Percentiles rank a stretch among this genome's conserved stretches.
Conservation (phyloP, 2,797 vertebrate species). For the Neosalanx taihuensis region DNA sequence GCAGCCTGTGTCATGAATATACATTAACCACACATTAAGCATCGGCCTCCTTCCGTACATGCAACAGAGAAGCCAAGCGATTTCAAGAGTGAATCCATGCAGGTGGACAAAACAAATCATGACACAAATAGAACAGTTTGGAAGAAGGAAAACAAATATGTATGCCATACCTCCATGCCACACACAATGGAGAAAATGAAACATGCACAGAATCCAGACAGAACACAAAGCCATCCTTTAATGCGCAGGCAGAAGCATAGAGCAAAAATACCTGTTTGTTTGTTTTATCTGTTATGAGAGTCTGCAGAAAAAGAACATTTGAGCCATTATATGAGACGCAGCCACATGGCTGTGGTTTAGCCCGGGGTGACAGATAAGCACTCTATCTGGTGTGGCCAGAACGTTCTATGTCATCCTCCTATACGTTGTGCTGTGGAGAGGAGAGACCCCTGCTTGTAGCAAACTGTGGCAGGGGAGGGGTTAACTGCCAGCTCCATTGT, state of each 20-base stretch:
- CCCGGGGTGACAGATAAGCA: neutral
- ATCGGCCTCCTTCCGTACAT: constrained; percentile 12
- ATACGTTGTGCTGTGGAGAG: neutral
- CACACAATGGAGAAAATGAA: neutral
- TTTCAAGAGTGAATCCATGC: neutral
- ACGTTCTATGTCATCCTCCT: neutral
- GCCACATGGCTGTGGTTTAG: neutral
- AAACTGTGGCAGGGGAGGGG: constrained; percentile 3
- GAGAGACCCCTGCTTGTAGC: neutral
- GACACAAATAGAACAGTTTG: neutral
- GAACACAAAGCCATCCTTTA: neutral
- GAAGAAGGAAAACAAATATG: neutral
- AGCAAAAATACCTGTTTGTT: constrained; percentile 54
- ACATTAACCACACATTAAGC: neutral
- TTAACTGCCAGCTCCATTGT: neutral
- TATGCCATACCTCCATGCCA: constrained; percentile 4
- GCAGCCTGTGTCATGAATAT: too few relatives aligned
- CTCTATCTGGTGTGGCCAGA: neutral
- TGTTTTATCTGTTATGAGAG: constrained; percentile 30
- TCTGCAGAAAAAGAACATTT: constrained; percentile 48
- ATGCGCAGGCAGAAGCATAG: constrained; percentile 22
- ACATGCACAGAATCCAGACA: neutral
- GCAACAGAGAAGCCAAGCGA: constrained; percentile 1
- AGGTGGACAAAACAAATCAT: constrained; percentile 2
- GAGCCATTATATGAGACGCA: constrained; percentile 1